Evolutionary conservation across 2,888 invertebrate genomes (phyloP), one percentile per base, ranked within the genome.

Genomic region (Pseudoips prasinana): DNA sequence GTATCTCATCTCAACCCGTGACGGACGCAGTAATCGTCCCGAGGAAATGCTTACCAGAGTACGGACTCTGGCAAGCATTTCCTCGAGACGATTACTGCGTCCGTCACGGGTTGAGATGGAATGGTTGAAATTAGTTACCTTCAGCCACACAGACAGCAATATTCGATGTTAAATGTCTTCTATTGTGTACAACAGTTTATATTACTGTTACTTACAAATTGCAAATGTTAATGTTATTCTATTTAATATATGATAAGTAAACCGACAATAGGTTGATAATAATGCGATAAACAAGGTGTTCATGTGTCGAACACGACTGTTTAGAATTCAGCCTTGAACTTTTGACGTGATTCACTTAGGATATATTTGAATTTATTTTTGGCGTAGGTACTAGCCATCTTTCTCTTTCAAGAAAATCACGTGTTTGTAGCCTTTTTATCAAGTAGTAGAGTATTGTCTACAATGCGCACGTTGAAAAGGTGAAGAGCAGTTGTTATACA

Each of bases 251-350:
- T 33, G 37, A 54, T 55, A 54, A 55, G 22, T 19, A 22, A 18
- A 36, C 31, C 33, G 31, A 41, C 25, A 50, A 39, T 47, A 5
- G 22, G 9, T 14, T 33, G 42, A 39, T 54, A 36, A 35, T 37
- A 26, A 33, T 38, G 34, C 19, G 35, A 34, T 35, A 32, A 33
- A 18, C 7, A 3, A 20, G 10, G 20, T 28, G 22, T 46, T 33
- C 54, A 55, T 43, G 51, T 37, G 36, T 41, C 30, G 42, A 50
- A 50, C 55, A 58, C 55, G 58, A 46, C 33, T 39, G 9, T 8
- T 28, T 17, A 39, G 8, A 39, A 40, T 22, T 28, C 46, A 25
- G 33, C 76, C 73, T 72, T 78, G 75, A 77, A 73, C 76, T 76
- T 74, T 69, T 7, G 59, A 62, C 60, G 48, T 61, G 60, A 64